Base-by-base conservation (phyloP, 2,888 invertebrate genomes). In the Mermis nigrescens region DNA sequence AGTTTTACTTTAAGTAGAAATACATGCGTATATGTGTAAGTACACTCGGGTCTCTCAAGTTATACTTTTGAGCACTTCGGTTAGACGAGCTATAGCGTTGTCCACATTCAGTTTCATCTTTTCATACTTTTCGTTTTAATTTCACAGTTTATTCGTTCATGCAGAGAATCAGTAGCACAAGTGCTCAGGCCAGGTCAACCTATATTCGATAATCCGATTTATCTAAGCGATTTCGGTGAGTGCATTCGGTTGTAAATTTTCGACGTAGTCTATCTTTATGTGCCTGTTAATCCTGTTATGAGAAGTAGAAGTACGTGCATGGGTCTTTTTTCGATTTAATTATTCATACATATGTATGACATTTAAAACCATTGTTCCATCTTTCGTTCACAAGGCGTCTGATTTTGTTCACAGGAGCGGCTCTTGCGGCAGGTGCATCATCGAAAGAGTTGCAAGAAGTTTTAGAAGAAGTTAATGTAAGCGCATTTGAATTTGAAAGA, bases 201-300 rank as follows among this genome's bases (percentile, higher is more conserved):
- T 60, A 90, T 95, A 29, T 87, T 94, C 15, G 98, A 98, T 75
- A 95, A 99, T 79, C 98, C 98, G 0, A 86, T 94, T 22, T 95
- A 95, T 75, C 78, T 98, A 55, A 88, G 91, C 68, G 95, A 98
- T 76, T 78, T 98, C 58, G 95, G 92, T 53, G 64, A 62, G 67
- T 64, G 46, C n/a, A n/a, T n/a, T n/a, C n/a, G n/a, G n/a, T 52
- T 56, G 15, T 7, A 7, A n/a, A 4, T 56, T 56, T 56, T 38
- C 38, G 12, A 38, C 12, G 7, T 12, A 38, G 38, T 38, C 19
- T 12, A 19, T 28, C 54, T 19, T 19, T 27, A 12, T 54, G 15
- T 54, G 24, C 19, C 54, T 26, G 7, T 12, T 54, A n/a, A n/a
- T n/a, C n/a, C n/a, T n/a, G n/a, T n/a, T n/a, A n/a, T n/a, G n/a